A percentile compares a stretch with the other conserved stretches of the same genome.
These are phyloP conservation scores for Gorsachius goisagi DNA, from an alignment of 2,113 vertebrate genomes.

Conservation along the genomic window DNA sequence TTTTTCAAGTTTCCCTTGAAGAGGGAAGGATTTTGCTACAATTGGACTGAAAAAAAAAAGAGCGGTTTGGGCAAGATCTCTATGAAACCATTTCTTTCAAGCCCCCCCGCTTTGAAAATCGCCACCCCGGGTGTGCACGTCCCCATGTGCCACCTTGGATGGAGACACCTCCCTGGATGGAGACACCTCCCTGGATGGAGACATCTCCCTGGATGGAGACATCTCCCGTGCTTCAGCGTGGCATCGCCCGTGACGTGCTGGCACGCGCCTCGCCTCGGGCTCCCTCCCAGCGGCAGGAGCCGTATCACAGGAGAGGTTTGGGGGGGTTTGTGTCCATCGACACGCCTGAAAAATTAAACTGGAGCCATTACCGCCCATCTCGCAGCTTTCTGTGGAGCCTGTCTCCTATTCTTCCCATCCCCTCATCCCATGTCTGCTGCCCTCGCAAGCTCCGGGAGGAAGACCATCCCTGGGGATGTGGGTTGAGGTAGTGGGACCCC, in stretches of 20 bases:
- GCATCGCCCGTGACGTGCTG: fast-evolving
- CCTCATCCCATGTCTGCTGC: not conserved
- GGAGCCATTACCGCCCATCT: not conserved
- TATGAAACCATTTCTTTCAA: too few relatives aligned
- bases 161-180: fast-evolving
- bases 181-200: too few relatives aligned
- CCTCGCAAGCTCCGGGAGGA: not conserved
- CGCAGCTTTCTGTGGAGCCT: not conserved
- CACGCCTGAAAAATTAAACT: fast-evolving
- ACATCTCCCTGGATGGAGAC: fast-evolving
- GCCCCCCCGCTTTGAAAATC: not conserved
- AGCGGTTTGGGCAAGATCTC: too few relatives aligned
- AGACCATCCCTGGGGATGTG: not conserved
- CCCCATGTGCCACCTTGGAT: not conserved
- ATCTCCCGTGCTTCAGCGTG: fast-evolving
- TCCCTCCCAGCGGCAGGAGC: not conserved
- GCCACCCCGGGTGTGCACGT: not conserved
- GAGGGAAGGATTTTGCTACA: too few relatives aligned
- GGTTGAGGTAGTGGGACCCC: not conserved
- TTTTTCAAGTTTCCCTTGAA: too few relatives aligned
- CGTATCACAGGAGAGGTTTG: not conserved
- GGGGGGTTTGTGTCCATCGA: too few relatives aligned
- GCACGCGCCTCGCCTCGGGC: fast-evolving
- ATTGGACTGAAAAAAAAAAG: too few relatives aligned
- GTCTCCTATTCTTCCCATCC: not conserved